Conservation (phyloP, 30 jellyfish, hydroid and myxozoan genomes). For the Aurelia aurita region DNA sequence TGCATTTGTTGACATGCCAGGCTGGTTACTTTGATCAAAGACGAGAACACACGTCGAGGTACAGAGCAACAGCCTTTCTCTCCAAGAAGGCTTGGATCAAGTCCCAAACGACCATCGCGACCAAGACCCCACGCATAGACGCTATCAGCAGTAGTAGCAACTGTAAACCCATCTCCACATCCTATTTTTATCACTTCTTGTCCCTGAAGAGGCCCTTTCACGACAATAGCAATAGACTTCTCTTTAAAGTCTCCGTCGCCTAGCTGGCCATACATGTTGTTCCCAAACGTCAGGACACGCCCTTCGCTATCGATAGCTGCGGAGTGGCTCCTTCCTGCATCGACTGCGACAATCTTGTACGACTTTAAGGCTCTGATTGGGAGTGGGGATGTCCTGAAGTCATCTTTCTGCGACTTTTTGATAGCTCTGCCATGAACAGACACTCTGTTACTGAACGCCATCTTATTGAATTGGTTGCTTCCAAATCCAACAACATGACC, state of each 20-base stretch:
- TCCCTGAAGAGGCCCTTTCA: conserved; percentile 85
- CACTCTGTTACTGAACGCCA: conserved; percentile 82
- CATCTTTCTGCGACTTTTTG: conserved; percentile 55
- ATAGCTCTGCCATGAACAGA: conserved; percentile 46
- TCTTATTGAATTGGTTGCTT: conserved; percentile 76
- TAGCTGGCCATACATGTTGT: conserved; percentile 83
- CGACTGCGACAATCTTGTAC: conserved; percentile 75
- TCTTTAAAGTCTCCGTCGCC: conserved; percentile 88
- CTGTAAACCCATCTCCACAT: conserved; percentile 95
- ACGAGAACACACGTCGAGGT: conserved; percentile 85
- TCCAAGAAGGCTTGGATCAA: conserved; percentile 79
- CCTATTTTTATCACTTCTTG: conserved; percentile 66
- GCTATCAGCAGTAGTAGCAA: conserved; percentile 87
- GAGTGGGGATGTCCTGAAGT: conserved; percentile 69
- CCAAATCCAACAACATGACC: conserved; percentile 88
- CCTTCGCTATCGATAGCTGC: conserved; percentile 91
- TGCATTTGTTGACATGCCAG: conserved; percentile 84
- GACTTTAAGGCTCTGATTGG: conserved; percentile 88
- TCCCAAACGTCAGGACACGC: conserved; percentile 89
- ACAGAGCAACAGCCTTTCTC: conserved; percentile 76
- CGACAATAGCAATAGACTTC: conserved; percentile 73
- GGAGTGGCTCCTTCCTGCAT: conserved; percentile 89
- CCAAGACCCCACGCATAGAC: conserved; percentile 95
- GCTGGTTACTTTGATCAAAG: conserved; percentile 87
- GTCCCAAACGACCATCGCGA: conserved; percentile 87